Percentiles rank a stretch among this genome's conserved stretches.
Evolutionary conservation across 2,113 vertebrate species (phyloP).

Genomic region (Todiramphus saurophagus): DNA sequence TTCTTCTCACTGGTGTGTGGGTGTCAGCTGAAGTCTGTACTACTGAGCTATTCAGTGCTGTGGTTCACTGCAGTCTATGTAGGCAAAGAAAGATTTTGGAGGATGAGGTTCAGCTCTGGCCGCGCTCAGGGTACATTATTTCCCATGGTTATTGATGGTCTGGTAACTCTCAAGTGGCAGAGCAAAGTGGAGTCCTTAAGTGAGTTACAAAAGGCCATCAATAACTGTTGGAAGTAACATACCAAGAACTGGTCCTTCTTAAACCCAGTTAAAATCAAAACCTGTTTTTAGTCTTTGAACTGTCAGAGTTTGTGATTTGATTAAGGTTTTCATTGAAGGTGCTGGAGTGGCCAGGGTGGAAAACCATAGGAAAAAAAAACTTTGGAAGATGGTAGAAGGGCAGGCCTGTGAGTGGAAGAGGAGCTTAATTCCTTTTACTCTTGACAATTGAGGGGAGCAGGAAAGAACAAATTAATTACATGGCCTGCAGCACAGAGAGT

Average conservation of each 20-base stretch:
- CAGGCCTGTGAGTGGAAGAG: neutral
- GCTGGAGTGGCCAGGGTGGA: neutral
- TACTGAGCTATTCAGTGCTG: neutral
- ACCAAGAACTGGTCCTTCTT: neutral
- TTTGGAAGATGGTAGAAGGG: neutral
- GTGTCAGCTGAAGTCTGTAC: neutral
- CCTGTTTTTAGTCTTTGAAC: neutral
- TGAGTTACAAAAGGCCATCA: slow-evolving; percentile 6
- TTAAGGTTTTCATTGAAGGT: neutral
- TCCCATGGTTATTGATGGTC: slow-evolving; percentile 3
- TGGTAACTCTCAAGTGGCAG: neutral
- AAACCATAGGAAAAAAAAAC: neutral
- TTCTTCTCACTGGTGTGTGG: neutral
- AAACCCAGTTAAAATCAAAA: neutral
- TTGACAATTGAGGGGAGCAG: neutral
- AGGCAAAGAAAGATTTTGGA: neutral
- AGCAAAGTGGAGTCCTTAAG: neutral
- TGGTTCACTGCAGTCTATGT: neutral
- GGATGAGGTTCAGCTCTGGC: neutral
- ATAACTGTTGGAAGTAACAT: neutral
- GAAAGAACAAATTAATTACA: neutral
- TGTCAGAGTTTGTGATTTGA: neutral
- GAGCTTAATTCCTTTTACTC: neutral
- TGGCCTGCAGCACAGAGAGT: neutral
- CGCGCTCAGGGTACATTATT: neutral